Conservation (phyloP, 1,140 invertebrate species). For the Thaumatotibia leucotreta region DNA sequence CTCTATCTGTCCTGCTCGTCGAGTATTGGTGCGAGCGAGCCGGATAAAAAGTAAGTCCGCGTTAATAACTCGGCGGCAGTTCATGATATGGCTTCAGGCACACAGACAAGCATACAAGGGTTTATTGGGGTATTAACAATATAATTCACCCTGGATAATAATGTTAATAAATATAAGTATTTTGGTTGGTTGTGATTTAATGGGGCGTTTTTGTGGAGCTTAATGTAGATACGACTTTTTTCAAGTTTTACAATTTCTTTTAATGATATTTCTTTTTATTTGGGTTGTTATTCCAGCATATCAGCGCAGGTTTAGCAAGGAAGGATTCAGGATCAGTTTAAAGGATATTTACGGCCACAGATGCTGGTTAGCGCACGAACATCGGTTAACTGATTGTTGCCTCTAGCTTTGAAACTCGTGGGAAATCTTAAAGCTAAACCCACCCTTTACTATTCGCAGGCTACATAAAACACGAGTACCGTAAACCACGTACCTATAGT, state of each 20-base stretch:
- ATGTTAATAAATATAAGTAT: constrained; percentile 57
- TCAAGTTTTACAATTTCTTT: background rate
- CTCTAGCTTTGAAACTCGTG: no score
- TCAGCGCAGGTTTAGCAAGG: constrained; percentile 22
- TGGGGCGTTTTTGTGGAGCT: constrained; percentile 26
- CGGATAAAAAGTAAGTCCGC: no score
- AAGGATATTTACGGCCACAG: constrained; percentile 35
- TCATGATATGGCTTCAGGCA: background rate
- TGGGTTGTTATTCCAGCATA: background rate
- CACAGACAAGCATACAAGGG: constrained; percentile 21
- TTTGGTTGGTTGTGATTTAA: constrained; percentile 50
- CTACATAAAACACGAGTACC: no score
- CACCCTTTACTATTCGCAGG: no score
- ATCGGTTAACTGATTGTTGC: constrained; percentile 41
- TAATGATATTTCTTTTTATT: background rate
- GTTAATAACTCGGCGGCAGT: no score
- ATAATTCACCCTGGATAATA: constrained; percentile 49
- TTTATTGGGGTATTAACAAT: constrained; percentile 47
- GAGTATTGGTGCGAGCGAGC: no score
- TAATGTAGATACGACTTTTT: constrained; percentile 28
- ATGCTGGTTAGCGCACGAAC: constrained; percentile 32
- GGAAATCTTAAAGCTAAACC: no score
- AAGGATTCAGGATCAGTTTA: constrained; percentile 49
- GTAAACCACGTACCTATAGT: no score
- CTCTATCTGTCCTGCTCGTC: no score